Base-by-base conservation (phyloP, 1,140 invertebrate genomes). In the Portunus trituberculatus region DNA sequence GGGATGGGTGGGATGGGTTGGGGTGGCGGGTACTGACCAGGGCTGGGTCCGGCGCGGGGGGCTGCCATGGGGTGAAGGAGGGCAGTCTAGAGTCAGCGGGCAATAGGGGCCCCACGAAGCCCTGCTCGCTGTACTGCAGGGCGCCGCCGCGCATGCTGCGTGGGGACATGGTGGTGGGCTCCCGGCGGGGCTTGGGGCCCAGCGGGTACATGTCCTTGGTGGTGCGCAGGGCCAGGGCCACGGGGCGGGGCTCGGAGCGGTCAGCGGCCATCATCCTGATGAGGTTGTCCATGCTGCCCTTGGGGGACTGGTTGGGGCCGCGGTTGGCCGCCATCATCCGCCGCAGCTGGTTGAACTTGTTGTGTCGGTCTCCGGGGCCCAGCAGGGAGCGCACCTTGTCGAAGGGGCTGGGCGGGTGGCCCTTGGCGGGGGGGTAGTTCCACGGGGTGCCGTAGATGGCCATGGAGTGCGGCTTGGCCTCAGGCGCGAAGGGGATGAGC, bases 401-500 rank as follows among this genome's bases (percentile, higher is more conserved):
- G 91, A 96, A 96, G 31, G 95, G 39, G 31, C 93, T 93, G 39
- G 93, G 29, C 20, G 59, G 45, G 82, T 31, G 45, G 28, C 59
- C 84, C 32, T 67, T 91, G 45, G 45, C 48, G 39, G 32, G 25
- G 25, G 87, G 95, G n/a, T 84, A 90, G 28, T 88, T 32, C 83
- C 91, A 45, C 59, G 45, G 39, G 84, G 83, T 86, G 67, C 95
- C 95, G 86, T 95, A 96, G 89, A 90, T 59, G 59, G 87, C 59
- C 82, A 45, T 25, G 28, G 48, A 84, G 31, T 76, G 32, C 28
- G 94, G 91, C 16, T 91, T 76, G 28, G 87, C 94, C 16, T 94
- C 93, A 0, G 96, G 95, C 7, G 95, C 96, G 59, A 96, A 96
- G 25, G 94, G 52, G n/a, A 93, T 92, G 7, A 95, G 88, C 96